Evolutionary conservation across 2,888 invertebrate genomes (phyloP), one percentile per base, ranked within the genome.

Genomic region (Vesta saturnalis): DNA sequence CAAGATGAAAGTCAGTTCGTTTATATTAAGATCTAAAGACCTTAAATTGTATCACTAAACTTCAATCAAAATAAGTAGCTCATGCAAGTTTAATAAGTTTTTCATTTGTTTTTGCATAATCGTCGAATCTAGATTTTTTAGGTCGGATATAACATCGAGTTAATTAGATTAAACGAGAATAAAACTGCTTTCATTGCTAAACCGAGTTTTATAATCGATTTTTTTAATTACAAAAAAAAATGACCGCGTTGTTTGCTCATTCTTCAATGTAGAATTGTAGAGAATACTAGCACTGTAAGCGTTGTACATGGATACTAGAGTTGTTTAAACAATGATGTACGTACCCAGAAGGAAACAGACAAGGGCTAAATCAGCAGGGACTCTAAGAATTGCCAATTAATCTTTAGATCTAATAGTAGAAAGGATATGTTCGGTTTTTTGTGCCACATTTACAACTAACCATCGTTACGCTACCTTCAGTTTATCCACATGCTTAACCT

Each of bases 1-100:
- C 72, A 69, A 72, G 72, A 65, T 66, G 66, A 56, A 39, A 67
- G 61, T 46, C 47, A 67, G 57, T 61, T 66, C 61, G 61, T 67
- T 67, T 67, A 57, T 61, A 67, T 67, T 61, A 67, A 61, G 52
- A 61, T 47, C 47, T 60, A 61, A 47, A 23, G 49, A 66, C 57
- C 58, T 61, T 54, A 54, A 46, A 55, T 60, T 47, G 39, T 60
- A 55, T 60, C 55, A 55, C 55, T 43, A 52, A 64, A 64, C 23
- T 59, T 65, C 60, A 60, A 60, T 64, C 35, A 64, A 59, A 64
- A 30, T 64, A 64, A 64, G 30, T 39, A 57, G 8, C n/a, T 49
- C 47, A 15, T 8, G 47, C 3, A 15, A 18, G 18, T 49, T 39
- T 12, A 10, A n/a, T n/a, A 39, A 8, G 39, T n/a, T 2, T 39